These are phyloP conservation scores for Gibbula magus DNA, from an alignment of 2,888 invertebrate genomes.

Conservation along the genomic window DNA sequence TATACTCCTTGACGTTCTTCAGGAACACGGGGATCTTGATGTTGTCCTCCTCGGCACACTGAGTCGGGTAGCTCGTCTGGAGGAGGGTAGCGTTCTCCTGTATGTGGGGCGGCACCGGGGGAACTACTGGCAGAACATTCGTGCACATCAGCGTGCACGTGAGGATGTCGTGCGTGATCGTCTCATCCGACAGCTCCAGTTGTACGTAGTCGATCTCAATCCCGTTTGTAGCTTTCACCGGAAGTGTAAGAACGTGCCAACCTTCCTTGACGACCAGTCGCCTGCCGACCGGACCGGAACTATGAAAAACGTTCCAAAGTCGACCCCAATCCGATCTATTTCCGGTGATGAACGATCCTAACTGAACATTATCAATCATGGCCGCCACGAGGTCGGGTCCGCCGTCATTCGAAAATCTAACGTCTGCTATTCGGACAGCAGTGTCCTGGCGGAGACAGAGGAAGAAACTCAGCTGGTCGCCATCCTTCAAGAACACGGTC, in stretches of 20 bases:
- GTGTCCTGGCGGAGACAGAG: constrained; percentile 46
- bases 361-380: constrained; percentile 36
- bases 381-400: constrained; percentile 38
- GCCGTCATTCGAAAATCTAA: constrained; percentile 52
- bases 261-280: constrained; percentile 39
- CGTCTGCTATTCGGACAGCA: constrained; percentile 31
- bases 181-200: constrained; percentile 46
- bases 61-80: constrained; percentile 55
- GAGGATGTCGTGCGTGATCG: constrained; percentile 48
- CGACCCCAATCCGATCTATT: not conserved
- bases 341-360: constrained; percentile 34
- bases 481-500: constrained; percentile 40
- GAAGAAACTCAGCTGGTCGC: constrained; percentile 34
- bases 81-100: constrained; percentile 27
- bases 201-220: constrained; percentile 55
- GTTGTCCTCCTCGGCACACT: constrained; percentile 61
- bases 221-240: constrained; percentile 39
- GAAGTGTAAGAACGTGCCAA: constrained; percentile 40
- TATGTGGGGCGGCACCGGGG: not conserved
- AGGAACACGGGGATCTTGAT: constrained; percentile 57
- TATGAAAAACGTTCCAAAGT: constrained; percentile 10
- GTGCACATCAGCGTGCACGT: constrained; percentile 50
- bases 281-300: constrained; percentile 40
- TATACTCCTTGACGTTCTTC: constrained; percentile 44
- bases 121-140: constrained; percentile 36